These are phyloP conservation scores for Neolamprologus cancellatus DNA, from an alignment of 2,113 vertebrate species.

Conservation along the genomic window DNA sequence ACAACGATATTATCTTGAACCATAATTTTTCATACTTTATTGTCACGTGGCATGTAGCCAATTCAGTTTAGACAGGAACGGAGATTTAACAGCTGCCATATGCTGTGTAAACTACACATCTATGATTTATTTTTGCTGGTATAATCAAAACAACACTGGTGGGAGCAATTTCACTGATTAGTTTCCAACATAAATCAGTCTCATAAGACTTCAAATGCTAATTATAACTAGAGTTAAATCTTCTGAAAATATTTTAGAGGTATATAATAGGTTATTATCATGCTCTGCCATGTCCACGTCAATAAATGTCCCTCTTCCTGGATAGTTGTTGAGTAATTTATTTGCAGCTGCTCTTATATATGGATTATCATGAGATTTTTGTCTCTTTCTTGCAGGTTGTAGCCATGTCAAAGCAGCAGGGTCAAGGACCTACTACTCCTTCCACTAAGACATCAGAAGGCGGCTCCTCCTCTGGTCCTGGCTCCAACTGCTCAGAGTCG, in stretches of 20 bases:
- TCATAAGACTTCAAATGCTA: not conserved
- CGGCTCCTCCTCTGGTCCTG: constrained; percentile 72
- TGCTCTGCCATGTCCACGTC: not conserved
- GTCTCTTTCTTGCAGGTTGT: constrained; percentile 72
- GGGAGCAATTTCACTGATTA: constrained; percentile 16
- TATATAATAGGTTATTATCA: not conserved
- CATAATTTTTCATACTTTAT: not conserved
- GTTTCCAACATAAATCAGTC: not conserved
- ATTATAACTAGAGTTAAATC: not conserved
- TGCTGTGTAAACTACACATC: not conserved
- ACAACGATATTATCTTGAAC: not conserved
- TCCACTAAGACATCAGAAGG: constrained; percentile 79
- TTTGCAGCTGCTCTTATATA: not conserved
- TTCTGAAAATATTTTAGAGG: not conserved
- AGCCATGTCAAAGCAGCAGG: constrained; percentile 88
- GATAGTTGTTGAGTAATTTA: not conserved
- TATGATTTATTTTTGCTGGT: constrained; percentile 6
- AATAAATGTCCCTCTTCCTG: not conserved
- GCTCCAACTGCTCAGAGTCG: constrained; percentile 87
- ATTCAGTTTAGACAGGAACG: not conserved
- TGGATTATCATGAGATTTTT: not conserved
- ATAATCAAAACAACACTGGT: not conserved
- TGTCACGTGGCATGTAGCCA: not conserved
- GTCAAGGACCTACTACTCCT: constrained; percentile 47
- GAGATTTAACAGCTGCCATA: constrained; percentile 14